Base-by-base conservation (phyloP, 2,888 invertebrate genomes). In the Pterobdella sp. region DNA sequence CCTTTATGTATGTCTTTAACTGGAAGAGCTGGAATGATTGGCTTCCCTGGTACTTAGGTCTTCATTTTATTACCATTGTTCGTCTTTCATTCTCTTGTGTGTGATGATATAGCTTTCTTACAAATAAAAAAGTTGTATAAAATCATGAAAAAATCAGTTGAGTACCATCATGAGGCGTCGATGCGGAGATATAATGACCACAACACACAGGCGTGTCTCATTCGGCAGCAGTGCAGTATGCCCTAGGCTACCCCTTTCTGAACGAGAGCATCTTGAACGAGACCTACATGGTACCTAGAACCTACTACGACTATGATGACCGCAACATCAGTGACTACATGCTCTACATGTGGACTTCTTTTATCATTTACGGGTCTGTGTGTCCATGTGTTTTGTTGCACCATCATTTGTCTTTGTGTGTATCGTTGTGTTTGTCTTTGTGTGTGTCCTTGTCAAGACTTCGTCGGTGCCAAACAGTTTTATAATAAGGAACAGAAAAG, bases 201-300 rank as follows among this genome's bases (percentile, higher is more conserved):
- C 42, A 29, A 3, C 60, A 52, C 73, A 0, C 77, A 83, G 83
- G 83, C 68, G 77, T 81, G n/a, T 79, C 80, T 1, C 85, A 85
- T 78, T 85, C 85, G 56, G 84, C 84, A 73, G 86, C 86, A 63
- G 78, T 86, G 34, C 85, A 85, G 77, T 86, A 85, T 77, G 80
- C 86, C 66, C 85, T 86, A 78, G 86, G 86, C 0, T 83, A 84
- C 73, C 85, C 86, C 0, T 86, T 84, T 76, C 79, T 86, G 74
- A 85, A 85, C 74, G 79, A 81, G 72, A 81, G 82, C 0, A 80
- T 82, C 75, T 78, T 76, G 71, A 80, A 82, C 26, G 65, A 81
- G 60, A 80, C 81, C 36, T 81, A 81, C 34, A 63, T 84, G 32
- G 79, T 79, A 69, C 81, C 81, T 0, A 76, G 81, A 32, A 82